Conservation (phyloP, 2,113 vertebrate genomes). For the Mormyrus iriodes region DNA sequence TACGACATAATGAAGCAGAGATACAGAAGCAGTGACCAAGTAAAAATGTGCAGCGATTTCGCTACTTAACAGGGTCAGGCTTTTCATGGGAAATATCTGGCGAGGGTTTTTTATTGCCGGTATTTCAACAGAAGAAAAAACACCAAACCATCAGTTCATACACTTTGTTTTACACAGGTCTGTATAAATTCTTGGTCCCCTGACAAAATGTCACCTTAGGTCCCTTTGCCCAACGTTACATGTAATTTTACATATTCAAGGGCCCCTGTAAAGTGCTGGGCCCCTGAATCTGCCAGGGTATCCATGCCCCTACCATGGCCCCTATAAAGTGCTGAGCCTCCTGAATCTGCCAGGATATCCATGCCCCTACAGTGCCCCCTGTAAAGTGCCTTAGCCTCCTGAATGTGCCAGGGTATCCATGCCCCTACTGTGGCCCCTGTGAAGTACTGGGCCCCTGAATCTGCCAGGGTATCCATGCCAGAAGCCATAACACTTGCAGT, state of each 20-base stretch:
- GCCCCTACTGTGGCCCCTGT: no score
- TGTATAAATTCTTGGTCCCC: background rate
- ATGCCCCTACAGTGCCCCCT: no score
- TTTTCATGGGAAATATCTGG: background rate
- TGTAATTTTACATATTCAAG: background rate
- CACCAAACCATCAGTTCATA: background rate
- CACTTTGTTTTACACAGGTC: background rate
- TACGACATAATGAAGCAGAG: background rate
- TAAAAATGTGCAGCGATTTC: background rate
- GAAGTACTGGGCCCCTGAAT: no score
- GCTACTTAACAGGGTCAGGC: background rate
- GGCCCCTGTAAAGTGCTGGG: background rate
- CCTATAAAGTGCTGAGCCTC: no score
- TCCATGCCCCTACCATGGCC: no score
- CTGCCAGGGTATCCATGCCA: no score
- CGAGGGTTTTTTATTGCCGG: background rate
- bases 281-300: no score
- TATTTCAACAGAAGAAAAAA: background rate
- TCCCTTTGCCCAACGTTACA: background rate
- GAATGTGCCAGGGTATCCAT: no score
- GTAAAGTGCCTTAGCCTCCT: no score
- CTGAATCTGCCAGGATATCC: no score
- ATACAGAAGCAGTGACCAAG: background rate
- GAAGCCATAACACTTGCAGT: no score
- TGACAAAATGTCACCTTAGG: background rate